phyloP scores from a whole-genome alignment of 1,140 invertebrate species.

The Scaptomyza montana region DNA sequence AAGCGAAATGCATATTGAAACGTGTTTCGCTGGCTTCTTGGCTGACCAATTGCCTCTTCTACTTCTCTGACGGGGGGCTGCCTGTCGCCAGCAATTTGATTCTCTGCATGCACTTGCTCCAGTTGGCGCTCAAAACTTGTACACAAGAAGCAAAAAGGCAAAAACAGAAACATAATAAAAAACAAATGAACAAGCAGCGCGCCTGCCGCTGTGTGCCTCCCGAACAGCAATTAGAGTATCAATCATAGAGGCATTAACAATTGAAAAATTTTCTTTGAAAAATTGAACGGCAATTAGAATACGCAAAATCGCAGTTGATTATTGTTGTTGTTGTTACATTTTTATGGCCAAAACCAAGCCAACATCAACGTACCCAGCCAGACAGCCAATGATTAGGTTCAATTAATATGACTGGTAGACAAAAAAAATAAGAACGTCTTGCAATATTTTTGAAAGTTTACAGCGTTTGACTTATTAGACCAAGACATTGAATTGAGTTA shows the following conservation, averaged over 20 bases:
- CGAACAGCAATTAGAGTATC: constrained; percentile 72
- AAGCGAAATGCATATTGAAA: constrained; percentile 76
- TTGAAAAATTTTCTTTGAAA: constrained; percentile 78
- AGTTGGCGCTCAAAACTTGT: constrained; percentile 3
- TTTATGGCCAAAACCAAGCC: neutral
- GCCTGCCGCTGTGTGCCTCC: constrained; percentile 22
- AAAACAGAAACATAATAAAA: neutral
- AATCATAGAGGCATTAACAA: constrained; percentile 79
- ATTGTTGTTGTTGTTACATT: constrained; percentile 16
- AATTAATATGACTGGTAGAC: constrained; percentile 32
- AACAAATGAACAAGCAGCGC: constrained; percentile 7
- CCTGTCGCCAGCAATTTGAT: constrained; percentile 64
- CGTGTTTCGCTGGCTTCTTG: constrained; percentile 68
- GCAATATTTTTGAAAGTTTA: neutral
- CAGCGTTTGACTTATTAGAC: too few relatives aligned
- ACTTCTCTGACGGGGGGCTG: constrained; percentile 25
- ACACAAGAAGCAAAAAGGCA: too few relatives aligned
- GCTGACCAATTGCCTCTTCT: constrained; percentile 33
- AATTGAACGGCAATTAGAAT: constrained; percentile 77
- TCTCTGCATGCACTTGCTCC: constrained; percentile 51
- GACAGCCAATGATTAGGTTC: constrained; percentile 27
- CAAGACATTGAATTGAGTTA: neutral
- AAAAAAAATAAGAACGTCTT: neutral
- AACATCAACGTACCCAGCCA: neutral
- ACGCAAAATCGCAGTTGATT: constrained; percentile 47